Percentiles rank a stretch among this genome's conserved stretches.
These are phyloP conservation scores for Corythoichthys intestinalis DNA, from an alignment of 2,113 vertebrate species.

Conservation along the genomic window DNA sequence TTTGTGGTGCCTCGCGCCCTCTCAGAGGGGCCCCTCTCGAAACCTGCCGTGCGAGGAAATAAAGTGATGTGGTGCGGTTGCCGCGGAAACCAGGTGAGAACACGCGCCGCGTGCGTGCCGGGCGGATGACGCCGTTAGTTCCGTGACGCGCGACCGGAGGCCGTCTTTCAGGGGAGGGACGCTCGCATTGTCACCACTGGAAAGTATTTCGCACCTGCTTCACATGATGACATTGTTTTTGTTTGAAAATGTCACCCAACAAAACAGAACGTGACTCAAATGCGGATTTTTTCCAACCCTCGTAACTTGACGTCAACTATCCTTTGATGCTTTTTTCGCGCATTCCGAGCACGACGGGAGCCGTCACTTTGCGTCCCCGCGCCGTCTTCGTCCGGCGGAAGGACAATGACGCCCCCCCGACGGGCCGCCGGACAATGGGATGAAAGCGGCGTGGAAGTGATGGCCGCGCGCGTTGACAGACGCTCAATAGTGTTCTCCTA, in stretches of 20 bases:
- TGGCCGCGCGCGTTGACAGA: conserved; percentile 79
- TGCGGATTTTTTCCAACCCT: too few relatives aligned
- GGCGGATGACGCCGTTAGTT: conserved; percentile 67
- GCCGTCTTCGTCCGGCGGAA: conserved; percentile 67
- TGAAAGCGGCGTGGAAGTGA: conserved; percentile 85
- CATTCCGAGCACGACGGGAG: conserved; percentile 81
- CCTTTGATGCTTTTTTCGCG: conserved; percentile 70
- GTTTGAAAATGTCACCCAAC: too few relatives aligned
- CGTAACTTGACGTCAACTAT: background rate
- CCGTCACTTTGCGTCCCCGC: conserved; percentile 74
- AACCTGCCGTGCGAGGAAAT: conserved; percentile 52
- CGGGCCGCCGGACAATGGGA: conserved; percentile 75
- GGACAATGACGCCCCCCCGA: conserved; percentile 74
- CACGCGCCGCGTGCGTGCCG: conserved; percentile 42
- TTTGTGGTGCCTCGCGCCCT: conserved; percentile 7
- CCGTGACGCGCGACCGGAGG: conserved; percentile 61
- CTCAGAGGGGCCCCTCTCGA: conserved; percentile 43
- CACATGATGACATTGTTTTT: too few relatives aligned
- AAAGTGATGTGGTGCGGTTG: conserved; percentile 71
- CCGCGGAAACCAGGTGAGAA: conserved; percentile 71
- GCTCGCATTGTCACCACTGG: conserved; percentile 12
- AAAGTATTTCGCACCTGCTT: too few relatives aligned
- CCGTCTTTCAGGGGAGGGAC: conserved; percentile 18
- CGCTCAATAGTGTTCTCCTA: conserved; percentile 64
- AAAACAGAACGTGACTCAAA: too few relatives aligned